Evolutionary conservation across 2,888 invertebrate genomes (phyloP).

Genomic region (Cataglyphis altisquamis): DNA sequence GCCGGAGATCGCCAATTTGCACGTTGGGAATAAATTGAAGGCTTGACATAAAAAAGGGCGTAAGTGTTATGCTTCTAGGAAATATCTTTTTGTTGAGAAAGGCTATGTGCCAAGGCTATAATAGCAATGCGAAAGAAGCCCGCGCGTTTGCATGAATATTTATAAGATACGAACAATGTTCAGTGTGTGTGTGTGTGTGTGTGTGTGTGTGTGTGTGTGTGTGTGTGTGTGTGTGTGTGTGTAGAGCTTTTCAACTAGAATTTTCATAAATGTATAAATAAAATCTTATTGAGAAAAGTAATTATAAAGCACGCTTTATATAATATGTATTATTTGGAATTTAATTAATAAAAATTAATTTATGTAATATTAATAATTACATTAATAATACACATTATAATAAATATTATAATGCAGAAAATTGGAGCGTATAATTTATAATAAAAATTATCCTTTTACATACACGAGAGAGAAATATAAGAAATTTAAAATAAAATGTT

Average conservation of each 20-base stretch:
- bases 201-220: too few species aligned
- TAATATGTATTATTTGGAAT: background rate
- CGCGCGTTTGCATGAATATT: background rate
- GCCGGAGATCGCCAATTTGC: slow-evolving; percentile 28
- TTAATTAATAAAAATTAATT: background rate
- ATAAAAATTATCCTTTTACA: background rate
- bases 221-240: too few species aligned
- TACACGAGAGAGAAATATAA: background rate
- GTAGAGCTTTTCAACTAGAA: background rate
- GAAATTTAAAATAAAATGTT: background rate
- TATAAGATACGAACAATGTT: background rate
- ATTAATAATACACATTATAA: too few species aligned
- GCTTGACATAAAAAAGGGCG: slow-evolving; percentile 8
- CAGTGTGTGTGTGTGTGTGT: background rate
- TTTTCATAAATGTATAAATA: slow-evolving; percentile 1
- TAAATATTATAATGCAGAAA: background rate
- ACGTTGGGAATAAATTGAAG: slow-evolving; percentile 29
- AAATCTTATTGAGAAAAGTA: background rate
- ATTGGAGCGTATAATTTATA: background rate
- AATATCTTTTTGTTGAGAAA: slow-evolving; percentile 16
- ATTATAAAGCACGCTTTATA: background rate
- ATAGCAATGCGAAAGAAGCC: background rate
- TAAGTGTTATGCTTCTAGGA: background rate
- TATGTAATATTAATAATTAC: background rate
- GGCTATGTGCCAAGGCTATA: background rate